Base-by-base conservation (phyloP, 1,140 invertebrate species). In the Drosophila watanabei region DNA sequence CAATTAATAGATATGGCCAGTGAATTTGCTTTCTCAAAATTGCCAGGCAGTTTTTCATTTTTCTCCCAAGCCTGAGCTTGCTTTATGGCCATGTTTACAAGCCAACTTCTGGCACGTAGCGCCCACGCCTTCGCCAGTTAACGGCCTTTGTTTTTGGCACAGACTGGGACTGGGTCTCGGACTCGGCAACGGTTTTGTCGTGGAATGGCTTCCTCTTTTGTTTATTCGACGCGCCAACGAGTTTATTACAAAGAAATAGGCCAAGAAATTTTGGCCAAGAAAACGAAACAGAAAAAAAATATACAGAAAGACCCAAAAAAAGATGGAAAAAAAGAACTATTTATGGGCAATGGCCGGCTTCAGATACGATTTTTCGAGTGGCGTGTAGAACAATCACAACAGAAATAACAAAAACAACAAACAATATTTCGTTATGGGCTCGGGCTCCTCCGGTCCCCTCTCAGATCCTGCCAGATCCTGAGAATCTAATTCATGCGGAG, bases 71-170 rank as follows among this genome's bases (percentile, higher is more conserved):
- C 69, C 48, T 52, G 35, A 14, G 49, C 62, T 54, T 72, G 73
- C 54, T 88, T 88, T 88, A 88, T 88, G 78, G 78, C 58, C 85
- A 81, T 88, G 85, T 88, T 88, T 88, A 89, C 85, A 86, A 60
- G 72, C 64, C 69, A 84, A 70, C 72, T 84, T 61, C 71, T 89
- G 84, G 85, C 80, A 89, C 85, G 80, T 88, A 78, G 71, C 68
- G 68, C 62, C 63, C 51, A 69, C 83, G 80, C 79, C 58, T 39
- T 45, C 35, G 18, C 69, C 69, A 85, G 64, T 79, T 84, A 89
- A 89, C 78, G 81, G 56, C 85, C 83, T 76, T 89, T 89, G 79
- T 89, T 88, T 88, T 87, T 69, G 62, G 49, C 58, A 51, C 1
- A 24, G 24, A 24, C 46, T 37, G 33, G 28, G 11, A 30, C 32